Percentiles rank a stretch among this genome's conserved stretches.
These are phyloP conservation scores for Pampus argenteus DNA, from an alignment of 2,797 vertebrate genomes.

Conservation along the genomic window DNA sequence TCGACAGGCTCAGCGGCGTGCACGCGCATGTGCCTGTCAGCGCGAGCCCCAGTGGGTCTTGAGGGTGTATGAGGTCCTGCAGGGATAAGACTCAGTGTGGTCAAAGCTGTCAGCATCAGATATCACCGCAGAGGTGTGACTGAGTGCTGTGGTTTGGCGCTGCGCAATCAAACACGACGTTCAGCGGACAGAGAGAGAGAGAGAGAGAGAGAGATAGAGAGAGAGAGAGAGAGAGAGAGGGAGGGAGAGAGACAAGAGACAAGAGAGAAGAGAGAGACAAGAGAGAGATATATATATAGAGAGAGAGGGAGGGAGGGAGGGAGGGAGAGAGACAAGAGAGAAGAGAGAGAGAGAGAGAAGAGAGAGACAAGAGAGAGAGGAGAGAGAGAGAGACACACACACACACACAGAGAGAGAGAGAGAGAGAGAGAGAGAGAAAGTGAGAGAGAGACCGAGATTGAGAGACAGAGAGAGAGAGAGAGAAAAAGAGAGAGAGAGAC, in stretches of 20 bases:
- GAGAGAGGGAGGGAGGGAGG: too few species aligned
- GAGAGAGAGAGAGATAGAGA: background rate
- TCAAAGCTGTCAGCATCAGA: constrained; percentile 69
- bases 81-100: constrained; percentile 38
- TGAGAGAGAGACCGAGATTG: background rate
- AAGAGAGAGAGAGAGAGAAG: too few species aligned
- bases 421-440: too few species aligned
- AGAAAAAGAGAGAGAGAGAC: background rate
- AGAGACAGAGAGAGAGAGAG: constrained; percentile 13
- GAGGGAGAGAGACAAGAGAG: background rate
- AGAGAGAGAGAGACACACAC: too few species aligned
- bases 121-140: constrained; percentile 60
- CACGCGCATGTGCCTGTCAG: background rate
- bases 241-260: too few species aligned
- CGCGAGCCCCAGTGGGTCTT: constrained; percentile 17
- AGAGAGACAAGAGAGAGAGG: too few species aligned
- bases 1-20: background rate
- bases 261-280: too few species aligned
- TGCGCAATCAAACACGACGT: constrained; percentile 53
- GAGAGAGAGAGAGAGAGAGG: too few species aligned
- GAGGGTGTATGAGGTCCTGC: constrained; percentile 21
- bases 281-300: too few species aligned
- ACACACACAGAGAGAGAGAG: too few species aligned
- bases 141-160: constrained; percentile 54
- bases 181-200: constrained; percentile 25